These are phyloP conservation scores for Mugil cephalus DNA, from an alignment of 2,113 vertebrate species.

Conservation along the genomic window DNA sequence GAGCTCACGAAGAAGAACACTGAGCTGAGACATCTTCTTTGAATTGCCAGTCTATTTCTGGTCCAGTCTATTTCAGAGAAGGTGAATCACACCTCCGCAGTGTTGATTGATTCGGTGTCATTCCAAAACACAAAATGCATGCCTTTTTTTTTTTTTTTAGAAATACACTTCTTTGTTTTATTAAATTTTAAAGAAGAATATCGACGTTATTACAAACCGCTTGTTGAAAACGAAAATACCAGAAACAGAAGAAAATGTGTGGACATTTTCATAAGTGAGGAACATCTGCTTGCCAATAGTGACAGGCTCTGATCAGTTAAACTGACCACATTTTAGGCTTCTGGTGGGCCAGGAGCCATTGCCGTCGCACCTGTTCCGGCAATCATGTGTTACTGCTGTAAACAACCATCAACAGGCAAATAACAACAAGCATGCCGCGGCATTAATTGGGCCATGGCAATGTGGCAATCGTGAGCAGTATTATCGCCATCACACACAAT, in stretches of 20 bases:
- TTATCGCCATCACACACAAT: constrained; percentile 9
- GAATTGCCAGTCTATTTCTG: too few relatives aligned
- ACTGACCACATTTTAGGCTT: background rate
- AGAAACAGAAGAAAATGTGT: background rate
- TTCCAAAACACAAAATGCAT: too few relatives aligned
- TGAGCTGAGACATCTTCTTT: too few relatives aligned
- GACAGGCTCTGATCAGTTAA: background rate
- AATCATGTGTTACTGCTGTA: constrained; percentile 20
- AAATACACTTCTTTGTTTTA: too few relatives aligned
- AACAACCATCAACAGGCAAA: constrained; percentile 36
- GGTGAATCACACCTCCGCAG: too few relatives aligned
- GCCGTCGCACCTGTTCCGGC: constrained; percentile 36
- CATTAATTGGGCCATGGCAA: constrained; percentile 34
- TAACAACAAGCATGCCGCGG: constrained; percentile 16
- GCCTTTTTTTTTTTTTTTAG: too few relatives aligned
- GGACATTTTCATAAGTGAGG: background rate
- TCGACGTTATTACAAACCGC: too few relatives aligned
- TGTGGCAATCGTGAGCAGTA: constrained; percentile 23
- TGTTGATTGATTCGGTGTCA: too few relatives aligned
- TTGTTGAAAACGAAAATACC: background rate
- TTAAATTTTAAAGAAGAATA: too few relatives aligned
- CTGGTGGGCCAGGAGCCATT: constrained; percentile 6
- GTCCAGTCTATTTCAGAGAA: too few relatives aligned
- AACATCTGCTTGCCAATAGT: constrained; percentile 9
- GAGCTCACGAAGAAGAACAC: too few relatives aligned